Percentiles rank a stretch among this genome's conserved stretches.
phyloP scores from a whole-genome alignment of 2,797 vertebrate genomes.

The Mormyrus hasselquistii region DNA sequence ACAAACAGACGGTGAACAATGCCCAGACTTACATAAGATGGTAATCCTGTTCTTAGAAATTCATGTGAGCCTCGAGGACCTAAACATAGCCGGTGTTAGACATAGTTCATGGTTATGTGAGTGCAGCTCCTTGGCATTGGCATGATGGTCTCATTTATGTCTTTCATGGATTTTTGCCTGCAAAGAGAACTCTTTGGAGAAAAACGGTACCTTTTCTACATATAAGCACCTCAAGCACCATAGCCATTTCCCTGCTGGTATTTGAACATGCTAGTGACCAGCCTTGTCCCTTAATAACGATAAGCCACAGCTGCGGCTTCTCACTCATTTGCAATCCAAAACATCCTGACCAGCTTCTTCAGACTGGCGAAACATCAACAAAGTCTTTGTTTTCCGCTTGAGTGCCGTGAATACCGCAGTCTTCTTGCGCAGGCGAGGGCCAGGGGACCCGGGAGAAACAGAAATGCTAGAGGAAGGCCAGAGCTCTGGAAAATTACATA shows the following conservation, averaged over 20 bases:
- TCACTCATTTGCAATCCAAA: conserved; percentile 4
- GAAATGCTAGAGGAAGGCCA: not conserved
- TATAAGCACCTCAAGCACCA: not conserved
- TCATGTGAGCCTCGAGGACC: conserved; percentile 32
- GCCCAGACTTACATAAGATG: conserved; percentile 37
- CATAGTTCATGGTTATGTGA: conserved; percentile 39
- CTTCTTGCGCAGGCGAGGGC: not conserved
- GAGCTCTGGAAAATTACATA: conserved; percentile 16
- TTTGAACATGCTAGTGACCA: not conserved
- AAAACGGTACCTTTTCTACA: not conserved
- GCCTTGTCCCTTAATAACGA: not conserved
- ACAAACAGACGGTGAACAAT: conserved; percentile 38
- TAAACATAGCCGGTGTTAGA: conserved; percentile 38
- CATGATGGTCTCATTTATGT: not conserved
- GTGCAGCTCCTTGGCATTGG: conserved; percentile 4
- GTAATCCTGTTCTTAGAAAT: conserved; percentile 38
- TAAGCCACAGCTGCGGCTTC: not conserved
- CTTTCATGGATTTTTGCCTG: not conserved
- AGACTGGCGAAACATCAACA: conserved; percentile 2
- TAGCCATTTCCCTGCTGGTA: not conserved
- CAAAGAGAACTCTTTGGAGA: not conserved
- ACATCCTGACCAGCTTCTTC: conserved; percentile 7
- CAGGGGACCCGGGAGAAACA: not conserved
- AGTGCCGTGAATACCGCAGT: conserved; percentile 4
- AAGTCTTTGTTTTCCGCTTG: not conserved